Percentiles rank a stretch among this genome's conserved stretches.
phyloP scores from a whole-genome alignment of 1,140 invertebrate genomes.

The Lucilia sericata region DNA sequence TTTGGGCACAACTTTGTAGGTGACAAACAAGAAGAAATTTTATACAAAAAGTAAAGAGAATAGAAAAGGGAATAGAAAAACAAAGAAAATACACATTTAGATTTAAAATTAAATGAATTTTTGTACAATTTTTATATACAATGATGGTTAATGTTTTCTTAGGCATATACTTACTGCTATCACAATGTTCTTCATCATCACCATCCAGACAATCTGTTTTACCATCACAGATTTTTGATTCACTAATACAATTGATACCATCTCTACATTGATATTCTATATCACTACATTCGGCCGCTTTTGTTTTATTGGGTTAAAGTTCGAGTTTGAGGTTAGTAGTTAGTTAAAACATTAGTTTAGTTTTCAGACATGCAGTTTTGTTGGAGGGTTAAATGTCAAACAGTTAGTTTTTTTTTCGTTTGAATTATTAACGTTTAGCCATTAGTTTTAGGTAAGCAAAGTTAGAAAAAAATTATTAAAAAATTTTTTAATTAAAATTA shows the following conservation, averaged over 20 bases:
- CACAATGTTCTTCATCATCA: slow-evolving; percentile 79
- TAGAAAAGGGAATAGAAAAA: slow-evolving; percentile 21
- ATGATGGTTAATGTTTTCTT: neutral
- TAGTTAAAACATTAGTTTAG: neutral
- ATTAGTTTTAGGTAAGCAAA: no score
- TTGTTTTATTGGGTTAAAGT: no score
- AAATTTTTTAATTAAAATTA: no score
- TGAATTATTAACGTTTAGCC: no score
- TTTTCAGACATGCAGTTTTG: no score
- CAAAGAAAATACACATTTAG: slow-evolving; percentile 36
- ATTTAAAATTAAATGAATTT: neutral
- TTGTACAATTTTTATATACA: slow-evolving; percentile 28
- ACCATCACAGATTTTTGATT: slow-evolving; percentile 74
- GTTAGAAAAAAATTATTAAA: no score
- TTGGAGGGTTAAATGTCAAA: no score
- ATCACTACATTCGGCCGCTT: slow-evolving; percentile 71
- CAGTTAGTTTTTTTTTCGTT: no score
- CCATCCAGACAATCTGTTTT: slow-evolving; percentile 77
- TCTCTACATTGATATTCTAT: slow-evolving; percentile 74
- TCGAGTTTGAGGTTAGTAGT: neutral
- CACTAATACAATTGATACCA: slow-evolving; percentile 70
- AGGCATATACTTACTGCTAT: slow-evolving; percentile 65
- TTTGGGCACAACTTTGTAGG: slow-evolving; percentile 58
- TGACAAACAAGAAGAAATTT: neutral
- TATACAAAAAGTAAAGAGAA: neutral